Evolutionary conservation across 2,113 vertebrate species (phyloP).

Genomic region (Noctilio leporinus): DNA sequence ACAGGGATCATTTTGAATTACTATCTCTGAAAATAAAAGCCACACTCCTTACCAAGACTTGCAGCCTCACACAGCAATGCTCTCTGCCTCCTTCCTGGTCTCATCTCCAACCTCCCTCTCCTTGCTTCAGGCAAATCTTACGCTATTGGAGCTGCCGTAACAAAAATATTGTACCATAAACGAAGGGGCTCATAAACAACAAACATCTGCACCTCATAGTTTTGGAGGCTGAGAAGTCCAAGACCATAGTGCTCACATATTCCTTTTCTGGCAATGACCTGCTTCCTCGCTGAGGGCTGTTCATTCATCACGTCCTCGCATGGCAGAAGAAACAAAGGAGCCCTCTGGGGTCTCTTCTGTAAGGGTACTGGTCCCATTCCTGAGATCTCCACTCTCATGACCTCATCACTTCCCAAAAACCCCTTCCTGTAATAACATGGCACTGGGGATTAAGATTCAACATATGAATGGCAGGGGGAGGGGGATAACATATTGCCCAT

Average conservation of each 20-base stretch:
- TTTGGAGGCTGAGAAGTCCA: neutral
- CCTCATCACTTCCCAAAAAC: neutral
- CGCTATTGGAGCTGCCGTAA: neutral
- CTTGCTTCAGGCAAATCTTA: neutral
- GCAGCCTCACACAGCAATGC: neutral
- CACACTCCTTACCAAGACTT: neutral
- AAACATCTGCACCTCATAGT: neutral
- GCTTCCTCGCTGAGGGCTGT: neutral
- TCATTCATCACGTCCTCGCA: neutral
- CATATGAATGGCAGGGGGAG: neutral
- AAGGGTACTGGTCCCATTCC: neutral
- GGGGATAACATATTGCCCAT: neutral
- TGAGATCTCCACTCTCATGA: neutral
- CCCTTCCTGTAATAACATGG: neutral
- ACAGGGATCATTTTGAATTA: neutral
- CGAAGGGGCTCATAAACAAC: neutral
- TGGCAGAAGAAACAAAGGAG: neutral
- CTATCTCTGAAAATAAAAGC: neutral
- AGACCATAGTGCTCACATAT: neutral
- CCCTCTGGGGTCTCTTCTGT: neutral
- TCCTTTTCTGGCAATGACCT: neutral
- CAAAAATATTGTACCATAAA: neutral
- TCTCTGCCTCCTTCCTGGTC: neutral
- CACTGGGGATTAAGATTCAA: neutral
- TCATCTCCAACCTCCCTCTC: neutral